Percentiles rank a stretch among this genome's conserved stretches.
These are phyloP conservation scores for Gonatopus flavifemur DNA, from an alignment of 1,140 invertebrate species.

Conservation along the genomic window DNA sequence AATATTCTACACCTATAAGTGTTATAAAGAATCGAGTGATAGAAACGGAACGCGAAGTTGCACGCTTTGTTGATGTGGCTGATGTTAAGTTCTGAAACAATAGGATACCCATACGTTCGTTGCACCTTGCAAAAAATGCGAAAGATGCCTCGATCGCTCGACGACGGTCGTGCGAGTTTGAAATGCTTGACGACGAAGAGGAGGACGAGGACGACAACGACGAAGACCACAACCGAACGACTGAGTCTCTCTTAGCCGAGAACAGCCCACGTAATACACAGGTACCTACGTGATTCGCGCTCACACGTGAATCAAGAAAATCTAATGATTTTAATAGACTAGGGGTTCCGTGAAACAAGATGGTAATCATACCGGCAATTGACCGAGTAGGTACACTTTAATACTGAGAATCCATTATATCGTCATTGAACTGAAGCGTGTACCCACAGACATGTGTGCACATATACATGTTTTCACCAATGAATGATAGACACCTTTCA, in stretches of 20 bases:
- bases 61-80: too few species aligned
- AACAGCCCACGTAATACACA: too few species aligned
- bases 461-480: too few species aligned
- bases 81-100: too few species aligned
- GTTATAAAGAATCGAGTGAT: too few species aligned
- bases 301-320: conserved; percentile 12
- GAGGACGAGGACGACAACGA: neutral
- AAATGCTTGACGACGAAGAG: conserved; percentile 21
- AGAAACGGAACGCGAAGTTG: too few species aligned
- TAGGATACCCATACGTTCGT: conserved; percentile 13
- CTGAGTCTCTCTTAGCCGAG: too few species aligned
- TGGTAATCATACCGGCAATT: conserved; percentile 20
- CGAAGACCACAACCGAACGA: too few species aligned
- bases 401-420: conserved; percentile 37
- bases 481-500: too few species aligned
- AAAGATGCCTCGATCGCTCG: conserved; percentile 13
- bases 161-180: conserved; percentile 17
- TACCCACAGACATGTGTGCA: neutral
- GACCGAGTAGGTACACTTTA: conserved; percentile 13
- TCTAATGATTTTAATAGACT: conserved; percentile 36
- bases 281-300: conserved; percentile 13
- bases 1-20: too few species aligned
- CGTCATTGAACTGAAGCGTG: too few species aligned
- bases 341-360: conserved; percentile 25
- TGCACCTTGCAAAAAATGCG: conserved; percentile 1